Evolutionary conservation across 2,113 vertebrate genomes (phyloP).

Genomic region (Leucopternis melanops): DNA sequence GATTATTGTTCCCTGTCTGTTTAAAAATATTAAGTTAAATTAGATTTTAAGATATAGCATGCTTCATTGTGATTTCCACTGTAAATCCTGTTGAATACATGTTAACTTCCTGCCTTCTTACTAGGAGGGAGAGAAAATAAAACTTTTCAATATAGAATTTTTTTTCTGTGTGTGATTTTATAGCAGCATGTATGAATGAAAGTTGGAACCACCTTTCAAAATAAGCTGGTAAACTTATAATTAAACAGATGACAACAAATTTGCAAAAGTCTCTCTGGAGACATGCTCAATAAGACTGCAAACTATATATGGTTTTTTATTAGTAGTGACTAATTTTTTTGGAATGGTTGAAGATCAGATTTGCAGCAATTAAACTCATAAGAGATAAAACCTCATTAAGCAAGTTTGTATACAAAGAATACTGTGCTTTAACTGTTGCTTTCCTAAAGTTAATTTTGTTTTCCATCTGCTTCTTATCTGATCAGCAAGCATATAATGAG

Average conservation of each 20-base stretch:
- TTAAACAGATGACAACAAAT: neutral
- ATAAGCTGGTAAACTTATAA: neutral
- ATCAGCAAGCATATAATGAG: neutral
- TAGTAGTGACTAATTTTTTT: neutral
- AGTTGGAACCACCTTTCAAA: neutral
- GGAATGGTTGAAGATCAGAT: neutral
- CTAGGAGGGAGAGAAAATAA: neutral
- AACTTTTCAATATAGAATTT: neutral
- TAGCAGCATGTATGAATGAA: neutral
- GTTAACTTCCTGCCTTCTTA: neutral
- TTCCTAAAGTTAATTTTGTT: neutral
- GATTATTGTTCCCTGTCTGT: neutral
- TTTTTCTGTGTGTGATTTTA: neutral
- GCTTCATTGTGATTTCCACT: neutral
- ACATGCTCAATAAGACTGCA: neutral
- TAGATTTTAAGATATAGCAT: neutral
- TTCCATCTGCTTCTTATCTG: neutral
- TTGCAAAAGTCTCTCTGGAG: neutral
- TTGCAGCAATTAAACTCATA: neutral
- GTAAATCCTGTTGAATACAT: neutral
- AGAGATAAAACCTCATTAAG: neutral
- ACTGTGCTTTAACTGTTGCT: neutral
- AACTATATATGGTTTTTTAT: neutral
- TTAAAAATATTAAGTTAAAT: neutral
- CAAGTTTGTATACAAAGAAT: neutral